Conservation (phyloP, 35 echinoderm and acorn worm species). For the Anneissia japonica region DNA sequence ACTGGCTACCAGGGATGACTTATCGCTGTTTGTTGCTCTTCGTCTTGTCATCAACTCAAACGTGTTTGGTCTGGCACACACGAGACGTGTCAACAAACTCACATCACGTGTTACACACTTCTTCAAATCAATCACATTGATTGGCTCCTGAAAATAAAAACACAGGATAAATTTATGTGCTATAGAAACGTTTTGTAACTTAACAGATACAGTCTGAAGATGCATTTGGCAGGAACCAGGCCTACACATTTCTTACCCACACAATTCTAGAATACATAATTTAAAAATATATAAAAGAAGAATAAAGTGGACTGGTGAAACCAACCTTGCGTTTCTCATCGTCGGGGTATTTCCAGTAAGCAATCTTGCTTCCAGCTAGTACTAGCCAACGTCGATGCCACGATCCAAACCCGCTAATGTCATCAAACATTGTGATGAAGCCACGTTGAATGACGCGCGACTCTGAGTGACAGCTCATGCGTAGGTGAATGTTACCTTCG, state of each 20-base stretch:
- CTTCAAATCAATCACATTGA: constrained; percentile 65
- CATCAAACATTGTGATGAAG: constrained; percentile 98
- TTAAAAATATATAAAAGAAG: neutral
- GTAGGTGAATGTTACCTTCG: constrained; percentile 84
- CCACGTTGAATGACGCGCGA: constrained; percentile 51
- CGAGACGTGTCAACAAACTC: constrained; percentile 59
- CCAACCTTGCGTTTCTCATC: constrained; percentile 91
- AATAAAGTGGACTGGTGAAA: neutral
- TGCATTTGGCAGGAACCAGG: no score
- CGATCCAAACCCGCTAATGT: constrained; percentile 84
- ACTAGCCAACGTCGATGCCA: constrained; percentile 95
- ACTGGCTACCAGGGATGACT: constrained; percentile 62
- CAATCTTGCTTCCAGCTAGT: constrained; percentile 62
- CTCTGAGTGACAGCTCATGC: constrained; percentile 68
- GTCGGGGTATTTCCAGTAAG: constrained; percentile 93
- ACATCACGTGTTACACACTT: constrained; percentile 67
- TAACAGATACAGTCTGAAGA: no score
- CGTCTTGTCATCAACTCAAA: constrained; percentile 82
- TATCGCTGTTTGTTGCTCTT: constrained; percentile 39
- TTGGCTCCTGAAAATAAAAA: constrained; percentile 49
- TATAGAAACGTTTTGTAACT: no score
- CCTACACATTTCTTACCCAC: no score
- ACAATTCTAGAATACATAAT: neutral
- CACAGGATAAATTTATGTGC: no score
- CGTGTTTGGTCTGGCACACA: constrained; percentile 91